Evolutionary conservation across 1,140 invertebrate species (phyloP), one percentile per base, ranked within the genome.

Genomic region (Cydia fagiglandana): DNA sequence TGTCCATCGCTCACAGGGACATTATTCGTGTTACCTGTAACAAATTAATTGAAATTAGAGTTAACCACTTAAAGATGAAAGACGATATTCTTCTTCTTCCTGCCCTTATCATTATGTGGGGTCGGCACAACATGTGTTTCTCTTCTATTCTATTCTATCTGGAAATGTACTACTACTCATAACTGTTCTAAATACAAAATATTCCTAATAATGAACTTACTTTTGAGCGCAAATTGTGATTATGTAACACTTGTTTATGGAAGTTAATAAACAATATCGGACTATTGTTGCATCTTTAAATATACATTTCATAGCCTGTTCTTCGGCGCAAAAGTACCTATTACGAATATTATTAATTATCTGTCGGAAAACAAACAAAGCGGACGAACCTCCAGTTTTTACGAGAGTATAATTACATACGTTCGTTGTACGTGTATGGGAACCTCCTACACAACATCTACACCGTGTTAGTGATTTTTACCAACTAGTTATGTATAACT

Each of bases 1-100:
- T 95, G 87, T 97, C 96, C 96, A 97, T 97, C 80, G 85, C 77
- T 87, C 78, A 87, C 73, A 80, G 79, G 41, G 79, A 77, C 88
- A 90, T 89, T 84, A 76, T 90, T 81, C 79, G 76, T 76, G 64
- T 73, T 76, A 78, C 82, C 88, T 91, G 85, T 24, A 87, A 90
- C 76, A 80, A 82, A 75, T 24, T 3, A 12, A 24, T 2, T 30
- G 1, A 30, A 30, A 24, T 24, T 24, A 24, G 24, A 24, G 24
- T 24, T n/a, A n/a, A n/a, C n/a, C n/a, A n/a, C n/a, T n/a, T n/a
- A n/a, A n/a, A n/a, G n/a, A n/a, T n/a, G n/a, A n/a, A n/a, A n/a
- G n/a, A n/a, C n/a, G n/a, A n/a, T n/a, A n/a, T n/a, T n/a, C n/a
- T n/a, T n/a, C n/a, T n/a, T n/a, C n/a, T n/a, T n/a, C n/a, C n/a